Base-by-base conservation (phyloP, 1,140 invertebrate species). In the Drosophila repletoides region DNA sequence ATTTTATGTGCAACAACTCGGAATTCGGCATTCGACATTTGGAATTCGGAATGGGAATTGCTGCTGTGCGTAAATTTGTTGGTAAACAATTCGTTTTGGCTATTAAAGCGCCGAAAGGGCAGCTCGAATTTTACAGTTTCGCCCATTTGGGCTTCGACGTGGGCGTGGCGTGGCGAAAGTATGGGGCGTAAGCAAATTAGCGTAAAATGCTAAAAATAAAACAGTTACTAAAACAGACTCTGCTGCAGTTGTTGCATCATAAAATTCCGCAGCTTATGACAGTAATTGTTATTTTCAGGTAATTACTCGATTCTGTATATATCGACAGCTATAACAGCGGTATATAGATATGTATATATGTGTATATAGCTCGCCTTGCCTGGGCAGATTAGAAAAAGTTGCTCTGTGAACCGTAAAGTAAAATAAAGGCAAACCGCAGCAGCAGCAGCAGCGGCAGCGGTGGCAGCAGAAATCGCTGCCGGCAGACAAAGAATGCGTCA, bases 401-500 rank as follows among this genome's bases (percentile, higher is more conserved):
- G 43, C 43, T 5, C 12, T 22, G 12, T 55, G n/a, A 5, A 22
- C 22, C 31, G 10, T 5, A 26, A 59, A 43, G 38, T 63, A 41
- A 63, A 40, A 63, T 49, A 63, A 63, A 63, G 49, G 40, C 36
- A 43, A 19, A 52, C 45, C 12, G 41, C 45, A 53, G 24, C 26
- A 51, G 43, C 6, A 31, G 52, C 15, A 31, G 26, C 14, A 29
- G 14, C 12, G 19, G 19, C 60, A 61, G 53, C 26, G 56, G 63
- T 41, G 59, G 63, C 58, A 67, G 60, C 59, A 72, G 48, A 40
- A 22, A 22, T 21, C 31, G 40, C 31, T 21, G 36, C 52, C 46
- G n/a, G n/a, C n/a, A 65, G 72, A 55, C 56, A 79, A 84, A 86
- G 81, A 84, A 83, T 84, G 80, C 80, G 80, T 84, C 75, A 84